Conservation (phyloP, 1,140 invertebrate genomes). For the Andrena cerasifolii region DNA sequence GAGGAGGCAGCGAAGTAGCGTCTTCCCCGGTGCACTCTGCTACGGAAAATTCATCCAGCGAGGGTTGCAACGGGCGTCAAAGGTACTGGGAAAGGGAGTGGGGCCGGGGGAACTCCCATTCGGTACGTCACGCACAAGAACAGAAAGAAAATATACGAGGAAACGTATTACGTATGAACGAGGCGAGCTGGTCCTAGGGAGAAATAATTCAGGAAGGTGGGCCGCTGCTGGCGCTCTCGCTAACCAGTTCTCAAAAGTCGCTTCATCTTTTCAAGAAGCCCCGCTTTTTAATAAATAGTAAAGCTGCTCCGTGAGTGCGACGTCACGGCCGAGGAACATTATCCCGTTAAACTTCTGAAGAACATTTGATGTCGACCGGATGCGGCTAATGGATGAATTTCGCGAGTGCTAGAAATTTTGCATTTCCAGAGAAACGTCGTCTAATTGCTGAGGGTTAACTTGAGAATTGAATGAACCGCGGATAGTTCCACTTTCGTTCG, state of each 20-base stretch:
- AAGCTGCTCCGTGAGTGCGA: not conserved
- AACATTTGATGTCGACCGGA: not conserved
- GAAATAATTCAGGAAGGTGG: slow-evolving; percentile 37
- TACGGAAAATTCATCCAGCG: slow-evolving; percentile 22
- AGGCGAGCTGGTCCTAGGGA: slow-evolving; percentile 1
- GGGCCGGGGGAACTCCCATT: not conserved
- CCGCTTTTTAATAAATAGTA: slow-evolving; percentile 25
- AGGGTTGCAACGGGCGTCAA: slow-evolving; percentile 22
- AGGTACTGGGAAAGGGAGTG: not conserved
- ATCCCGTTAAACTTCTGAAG: not conserved
- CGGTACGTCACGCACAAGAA: not conserved
- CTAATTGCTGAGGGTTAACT: not conserved
- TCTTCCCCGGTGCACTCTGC: not conserved
- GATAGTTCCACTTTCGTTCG: too few species aligned
- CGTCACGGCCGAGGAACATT: not conserved
- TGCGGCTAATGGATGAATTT: not conserved
- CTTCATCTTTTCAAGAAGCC: not conserved
- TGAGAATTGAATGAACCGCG: too few species aligned
- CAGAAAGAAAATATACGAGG: slow-evolving; percentile 1
- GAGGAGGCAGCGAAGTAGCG: not conserved
- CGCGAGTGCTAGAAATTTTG: too few species aligned
- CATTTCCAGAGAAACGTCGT: not conserved
- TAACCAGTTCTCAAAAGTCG: slow-evolving; percentile 25
- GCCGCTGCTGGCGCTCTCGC: not conserved
- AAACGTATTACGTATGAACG: slow-evolving; percentile 34